phyloP scores from a whole-genome alignment of 2,113 vertebrate species.

The Oryzias curvinotus region DNA sequence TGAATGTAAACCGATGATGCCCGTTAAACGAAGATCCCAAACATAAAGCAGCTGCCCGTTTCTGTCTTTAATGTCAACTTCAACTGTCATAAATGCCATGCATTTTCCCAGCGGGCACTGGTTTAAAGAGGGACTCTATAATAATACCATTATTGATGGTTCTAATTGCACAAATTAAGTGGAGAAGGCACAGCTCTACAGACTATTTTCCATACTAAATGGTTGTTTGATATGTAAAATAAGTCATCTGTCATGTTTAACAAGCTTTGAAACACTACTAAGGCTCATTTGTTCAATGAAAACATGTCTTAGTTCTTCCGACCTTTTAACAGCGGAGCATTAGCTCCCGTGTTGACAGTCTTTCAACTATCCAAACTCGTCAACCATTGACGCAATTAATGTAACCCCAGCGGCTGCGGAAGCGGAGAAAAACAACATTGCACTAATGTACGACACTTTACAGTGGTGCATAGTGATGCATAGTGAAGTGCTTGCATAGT shows the following conservation, averaged over 20 bases:
- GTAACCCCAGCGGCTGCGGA: no score
- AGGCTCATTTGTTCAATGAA: no score
- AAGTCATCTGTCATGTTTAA: neutral
- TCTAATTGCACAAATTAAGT: conserved; percentile 9
- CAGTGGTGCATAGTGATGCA: no score
- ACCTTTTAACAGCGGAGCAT: no score
- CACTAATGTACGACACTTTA: no score
- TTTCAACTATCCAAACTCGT: no score
- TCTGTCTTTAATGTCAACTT: conserved; percentile 25
- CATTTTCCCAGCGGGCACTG: neutral
- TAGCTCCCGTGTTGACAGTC: no score
- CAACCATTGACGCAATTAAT: no score
- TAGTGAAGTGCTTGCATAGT: no score
- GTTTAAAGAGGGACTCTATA: neutral
- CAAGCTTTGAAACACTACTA: no score
- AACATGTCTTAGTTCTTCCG: no score
- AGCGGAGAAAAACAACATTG: no score
- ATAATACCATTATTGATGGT: conserved; percentile 2
- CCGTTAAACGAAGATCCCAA: neutral
- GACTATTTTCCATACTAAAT: neutral
- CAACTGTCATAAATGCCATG: neutral
- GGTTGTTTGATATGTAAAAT: neutral
- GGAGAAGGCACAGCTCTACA: neutral
- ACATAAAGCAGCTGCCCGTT: neutral
- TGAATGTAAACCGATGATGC: neutral